A percentile compares a stretch with the other conserved stretches of the same genome.
Conservation (phyloP, 2,888 invertebrate genomes). For the Prionchulus punctatus region DNA sequence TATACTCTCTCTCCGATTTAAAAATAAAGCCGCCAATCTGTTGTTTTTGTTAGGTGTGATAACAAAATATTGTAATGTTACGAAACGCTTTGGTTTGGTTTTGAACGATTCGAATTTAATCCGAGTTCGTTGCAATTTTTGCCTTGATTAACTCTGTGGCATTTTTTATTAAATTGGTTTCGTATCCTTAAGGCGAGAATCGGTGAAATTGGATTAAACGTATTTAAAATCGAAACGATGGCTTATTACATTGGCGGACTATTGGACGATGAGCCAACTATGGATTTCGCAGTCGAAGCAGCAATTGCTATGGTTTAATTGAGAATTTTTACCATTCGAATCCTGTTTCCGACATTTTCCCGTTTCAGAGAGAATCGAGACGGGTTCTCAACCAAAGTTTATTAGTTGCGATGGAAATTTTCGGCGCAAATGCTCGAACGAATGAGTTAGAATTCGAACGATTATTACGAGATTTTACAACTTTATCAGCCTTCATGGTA, state of each 20-base stretch:
- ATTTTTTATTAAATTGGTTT: too few species aligned
- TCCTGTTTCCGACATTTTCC: background rate
- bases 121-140: too few species aligned
- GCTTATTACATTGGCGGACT: conserved; percentile 12
- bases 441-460: background rate
- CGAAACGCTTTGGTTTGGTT: conserved; percentile 4
- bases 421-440: background rate
- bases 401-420: background rate
- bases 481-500: background rate
- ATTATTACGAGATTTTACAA: background rate
- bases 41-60: too few species aligned
- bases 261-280: conserved; percentile 10
- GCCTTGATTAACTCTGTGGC: too few species aligned
- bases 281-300: conserved; percentile 7
- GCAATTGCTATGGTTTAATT: conserved; percentile 6
- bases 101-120: conserved; percentile 5
- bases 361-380: background rate
- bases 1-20: too few species aligned
- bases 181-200: conserved; percentile 5
- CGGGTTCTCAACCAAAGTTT: background rate
- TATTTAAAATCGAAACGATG: conserved; percentile 7
- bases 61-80: conserved; percentile 6
- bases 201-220: background rate
- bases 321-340: background rate
- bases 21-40: too few species aligned